phyloP scores from a whole-genome alignment of 1,140 invertebrate species.

The Meloidogyne chitwoodi region DNA sequence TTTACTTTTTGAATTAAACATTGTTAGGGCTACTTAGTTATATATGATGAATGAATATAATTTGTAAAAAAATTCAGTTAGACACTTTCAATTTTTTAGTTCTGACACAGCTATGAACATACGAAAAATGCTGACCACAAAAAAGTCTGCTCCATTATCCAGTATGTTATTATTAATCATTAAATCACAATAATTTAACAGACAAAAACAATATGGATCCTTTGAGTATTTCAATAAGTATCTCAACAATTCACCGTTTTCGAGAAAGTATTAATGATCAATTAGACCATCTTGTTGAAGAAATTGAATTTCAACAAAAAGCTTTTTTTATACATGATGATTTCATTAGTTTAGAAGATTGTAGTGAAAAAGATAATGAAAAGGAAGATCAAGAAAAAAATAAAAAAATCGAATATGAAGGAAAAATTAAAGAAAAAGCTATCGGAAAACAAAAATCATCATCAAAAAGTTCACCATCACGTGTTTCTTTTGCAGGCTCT shows the following conservation, averaged over 20 bases:
- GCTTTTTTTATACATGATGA: neutral
- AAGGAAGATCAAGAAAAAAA: neutral
- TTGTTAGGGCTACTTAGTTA: too few species aligned
- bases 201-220: neutral
- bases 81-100: neutral
- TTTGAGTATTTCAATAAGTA: neutral
- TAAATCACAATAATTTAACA: neutral
- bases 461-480: neutral
- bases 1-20: too few species aligned
- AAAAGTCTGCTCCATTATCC: neutral
- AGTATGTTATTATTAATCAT: neutral
- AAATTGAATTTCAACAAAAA: neutral
- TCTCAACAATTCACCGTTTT: neutral
- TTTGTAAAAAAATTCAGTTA: too few species aligned
- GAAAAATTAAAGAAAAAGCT: neutral
- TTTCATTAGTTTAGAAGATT: neutral
- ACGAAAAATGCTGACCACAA: neutral
- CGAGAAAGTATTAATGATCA: constrained; percentile 16
- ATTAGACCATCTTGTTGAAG: constrained; percentile 2
- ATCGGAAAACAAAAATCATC: neutral
- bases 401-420: neutral
- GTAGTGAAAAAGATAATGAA: neutral
- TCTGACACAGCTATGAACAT: neutral
- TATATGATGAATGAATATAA: too few species aligned
- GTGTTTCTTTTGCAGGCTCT: neutral